Conservation (phyloP, 2,113 vertebrate genomes). For the Nibea coibor region DNA sequence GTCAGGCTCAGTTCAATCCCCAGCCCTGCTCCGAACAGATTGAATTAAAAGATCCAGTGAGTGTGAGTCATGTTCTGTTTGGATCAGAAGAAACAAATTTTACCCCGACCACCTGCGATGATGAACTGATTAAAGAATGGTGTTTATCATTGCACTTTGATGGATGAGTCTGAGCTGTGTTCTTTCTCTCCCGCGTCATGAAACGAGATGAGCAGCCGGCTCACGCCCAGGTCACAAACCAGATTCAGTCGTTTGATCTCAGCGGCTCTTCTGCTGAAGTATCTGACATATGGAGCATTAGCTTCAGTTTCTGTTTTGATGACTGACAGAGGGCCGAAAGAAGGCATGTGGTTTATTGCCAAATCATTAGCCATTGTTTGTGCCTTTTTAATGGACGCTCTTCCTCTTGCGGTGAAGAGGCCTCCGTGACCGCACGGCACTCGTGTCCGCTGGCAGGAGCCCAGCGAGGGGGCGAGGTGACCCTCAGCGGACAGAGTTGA, state of each 20-base stretch:
- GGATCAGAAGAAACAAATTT: constrained; percentile 48
- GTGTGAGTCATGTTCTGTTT: constrained; percentile 57
- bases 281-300: constrained; percentile 16
- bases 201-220: constrained; percentile 17
- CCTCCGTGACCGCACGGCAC: constrained; percentile 28
- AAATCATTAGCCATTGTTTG: constrained; percentile 50
- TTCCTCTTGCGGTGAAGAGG: constrained; percentile 42
- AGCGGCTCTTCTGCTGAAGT: neutral
- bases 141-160: constrained; percentile 41
- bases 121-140: constrained; percentile 51
- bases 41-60: constrained; percentile 58
- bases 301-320: constrained; percentile 11
- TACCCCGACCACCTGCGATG: constrained; percentile 20
- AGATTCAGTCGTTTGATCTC: constrained; percentile 42
- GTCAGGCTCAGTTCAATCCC: constrained; percentile 47
- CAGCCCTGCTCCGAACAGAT: constrained; percentile 48
- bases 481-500: constrained; percentile 37
- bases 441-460: constrained; percentile 39
- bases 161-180: constrained; percentile 38
- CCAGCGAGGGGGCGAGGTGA: constrained; percentile 24
- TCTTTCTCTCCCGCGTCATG: neutral
- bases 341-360: constrained; percentile 30
- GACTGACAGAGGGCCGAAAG: neutral
- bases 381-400: constrained; percentile 39
- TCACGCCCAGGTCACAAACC: neutral